Percentiles rank a stretch among this genome's conserved stretches.
phyloP scores from a whole-genome alignment of 2,888 invertebrate species.

The Helobdella robusta region DNA sequence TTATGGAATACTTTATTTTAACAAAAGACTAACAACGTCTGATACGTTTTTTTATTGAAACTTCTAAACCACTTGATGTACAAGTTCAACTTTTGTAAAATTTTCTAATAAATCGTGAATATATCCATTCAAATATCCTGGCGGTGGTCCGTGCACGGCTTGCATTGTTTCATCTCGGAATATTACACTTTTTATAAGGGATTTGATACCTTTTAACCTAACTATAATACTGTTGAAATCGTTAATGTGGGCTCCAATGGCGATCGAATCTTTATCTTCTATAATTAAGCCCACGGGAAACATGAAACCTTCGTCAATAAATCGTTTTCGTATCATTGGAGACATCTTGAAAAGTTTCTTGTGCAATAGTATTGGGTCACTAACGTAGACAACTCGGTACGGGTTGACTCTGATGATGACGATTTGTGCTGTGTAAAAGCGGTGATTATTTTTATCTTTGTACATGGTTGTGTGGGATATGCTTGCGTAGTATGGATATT shows the following conservation, averaged over 20 bases:
- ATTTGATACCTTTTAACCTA: slow-evolving; percentile 33
- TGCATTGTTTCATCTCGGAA: slow-evolving; percentile 27
- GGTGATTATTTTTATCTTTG: slow-evolving; percentile 32
- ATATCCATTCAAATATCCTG: slow-evolving; percentile 34
- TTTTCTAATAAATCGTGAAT: slow-evolving; percentile 34
- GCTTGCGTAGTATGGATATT: slow-evolving; percentile 36
- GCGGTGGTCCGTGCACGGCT: slow-evolving; percentile 32
- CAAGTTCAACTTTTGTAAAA: slow-evolving; percentile 25
- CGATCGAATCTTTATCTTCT: slow-evolving; percentile 33
- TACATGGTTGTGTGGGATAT: slow-evolving; percentile 38
- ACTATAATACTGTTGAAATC: slow-evolving; percentile 36
- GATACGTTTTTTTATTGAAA: too few species aligned
- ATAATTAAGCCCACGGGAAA: slow-evolving; percentile 38
- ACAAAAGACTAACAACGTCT: too few species aligned
- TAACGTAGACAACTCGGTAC: slow-evolving; percentile 36
- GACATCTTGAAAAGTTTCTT: slow-evolving; percentile 32
- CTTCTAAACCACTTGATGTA: slow-evolving; percentile 17
- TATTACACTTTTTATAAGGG: slow-evolving; percentile 32
- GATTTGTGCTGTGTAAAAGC: slow-evolving; percentile 37
- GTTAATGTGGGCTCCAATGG: slow-evolving; percentile 37
- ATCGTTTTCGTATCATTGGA: slow-evolving; percentile 36
- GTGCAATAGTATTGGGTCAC: slow-evolving; percentile 35
- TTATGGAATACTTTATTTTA: too few species aligned
- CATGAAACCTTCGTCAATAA: slow-evolving; percentile 38
- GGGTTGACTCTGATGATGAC: slow-evolving; percentile 35